Evolutionary conservation across 2,113 vertebrate species (phyloP).

Genomic region (Sclerurus mexicanus): DNA sequence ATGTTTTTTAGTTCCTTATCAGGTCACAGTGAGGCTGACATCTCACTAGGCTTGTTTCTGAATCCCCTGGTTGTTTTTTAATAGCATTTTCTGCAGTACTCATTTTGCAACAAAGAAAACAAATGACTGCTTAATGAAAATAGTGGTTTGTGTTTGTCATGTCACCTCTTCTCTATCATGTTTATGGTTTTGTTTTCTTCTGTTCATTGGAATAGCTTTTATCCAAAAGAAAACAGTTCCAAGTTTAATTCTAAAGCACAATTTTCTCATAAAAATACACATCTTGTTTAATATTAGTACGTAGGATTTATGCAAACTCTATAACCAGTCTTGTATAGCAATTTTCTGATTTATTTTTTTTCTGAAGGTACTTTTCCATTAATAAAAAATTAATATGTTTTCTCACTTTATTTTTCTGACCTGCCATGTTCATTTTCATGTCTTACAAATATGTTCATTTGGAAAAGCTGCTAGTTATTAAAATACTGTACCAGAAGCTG

Average conservation of each 20-base stretch:
- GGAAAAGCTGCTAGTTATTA: constrained; percentile 25
- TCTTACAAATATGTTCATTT: constrained; percentile 4
- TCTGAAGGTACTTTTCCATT: not conserved
- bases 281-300: not conserved
- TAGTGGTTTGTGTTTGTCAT: not conserved
- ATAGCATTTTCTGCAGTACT: not conserved
- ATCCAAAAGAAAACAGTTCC: not conserved
- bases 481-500: not conserved
- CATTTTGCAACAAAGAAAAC: not conserved
- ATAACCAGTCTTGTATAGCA: rapidly evolving
- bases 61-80: not conserved
- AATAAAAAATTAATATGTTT: not conserved
- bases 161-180: not conserved
- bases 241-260: not conserved
- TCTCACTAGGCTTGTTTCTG: not conserved
- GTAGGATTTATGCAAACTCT: not conserved
- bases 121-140: not conserved
- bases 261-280: not conserved
- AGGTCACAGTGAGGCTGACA: not conserved
- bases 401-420: not conserved
- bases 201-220: not conserved
- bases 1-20: not conserved
- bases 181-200: not conserved
- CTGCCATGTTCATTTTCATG: not conserved
- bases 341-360: not conserved